These are phyloP conservation scores for Pelobates cultripes DNA, from an alignment of 2,797 vertebrate genomes.

Conservation along the genomic window DNA sequence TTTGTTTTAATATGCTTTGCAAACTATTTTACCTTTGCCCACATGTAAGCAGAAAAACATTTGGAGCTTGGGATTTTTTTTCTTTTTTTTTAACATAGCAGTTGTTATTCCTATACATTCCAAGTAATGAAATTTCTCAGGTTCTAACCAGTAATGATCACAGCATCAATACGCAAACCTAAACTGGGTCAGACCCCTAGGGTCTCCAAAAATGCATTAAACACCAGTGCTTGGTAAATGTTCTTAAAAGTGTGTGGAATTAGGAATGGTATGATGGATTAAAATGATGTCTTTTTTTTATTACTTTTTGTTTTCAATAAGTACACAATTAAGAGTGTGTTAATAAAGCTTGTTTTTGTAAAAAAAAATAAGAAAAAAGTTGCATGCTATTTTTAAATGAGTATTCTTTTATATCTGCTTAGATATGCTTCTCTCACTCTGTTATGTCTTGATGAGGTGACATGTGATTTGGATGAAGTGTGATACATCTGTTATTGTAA, in stretches of 20 bases:
- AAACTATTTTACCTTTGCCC: background rate
- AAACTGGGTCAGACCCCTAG: background rate
- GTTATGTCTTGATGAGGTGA: constrained; percentile 42
- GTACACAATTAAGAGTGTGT: background rate
- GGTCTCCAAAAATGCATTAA: background rate
- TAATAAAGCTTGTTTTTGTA: background rate
- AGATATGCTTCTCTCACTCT: constrained; percentile 30
- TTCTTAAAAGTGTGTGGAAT: background rate
- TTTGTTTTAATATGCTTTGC: background rate
- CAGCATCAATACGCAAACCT: too few relatives aligned
- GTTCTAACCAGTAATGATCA: too few relatives aligned
- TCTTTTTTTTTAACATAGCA: too few relatives aligned
- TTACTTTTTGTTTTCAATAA: background rate
- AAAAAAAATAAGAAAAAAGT: background rate
- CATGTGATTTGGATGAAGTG: constrained; percentile 40
- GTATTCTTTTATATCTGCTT: background rate
- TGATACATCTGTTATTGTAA: constrained; percentile 44
- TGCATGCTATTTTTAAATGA: background rate
- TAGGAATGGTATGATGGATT: background rate
- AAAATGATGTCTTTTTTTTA: background rate
- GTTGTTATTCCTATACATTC: background rate
- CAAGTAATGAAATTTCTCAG: background rate
- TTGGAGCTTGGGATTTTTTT: background rate
- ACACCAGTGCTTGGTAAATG: background rate
- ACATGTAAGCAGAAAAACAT: background rate